Evolutionary conservation across 2,113 vertebrate genomes (phyloP).

Genomic region (Xiphophorus couchianus): DNA sequence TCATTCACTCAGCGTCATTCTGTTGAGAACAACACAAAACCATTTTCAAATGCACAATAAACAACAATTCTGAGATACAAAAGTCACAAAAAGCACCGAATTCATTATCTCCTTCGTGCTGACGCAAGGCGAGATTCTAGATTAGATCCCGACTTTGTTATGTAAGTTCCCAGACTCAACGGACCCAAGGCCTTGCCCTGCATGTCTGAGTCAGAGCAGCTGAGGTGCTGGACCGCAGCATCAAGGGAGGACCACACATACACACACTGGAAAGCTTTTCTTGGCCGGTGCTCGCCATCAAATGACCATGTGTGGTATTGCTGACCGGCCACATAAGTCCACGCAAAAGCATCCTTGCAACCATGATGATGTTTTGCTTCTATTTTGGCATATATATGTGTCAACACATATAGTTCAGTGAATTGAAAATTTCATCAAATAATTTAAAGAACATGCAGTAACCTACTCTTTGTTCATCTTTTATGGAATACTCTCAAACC

Average conservation of each 20-base stretch:
- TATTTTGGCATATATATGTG: not conserved
- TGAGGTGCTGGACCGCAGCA: slow-evolving; percentile 69
- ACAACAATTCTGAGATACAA: slow-evolving; percentile 46
- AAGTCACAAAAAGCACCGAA: slow-evolving; percentile 43
- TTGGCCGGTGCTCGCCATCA: slow-evolving; percentile 65
- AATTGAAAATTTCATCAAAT: not conserved
- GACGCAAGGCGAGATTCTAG: slow-evolving; percentile 43
- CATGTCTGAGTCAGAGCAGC: slow-evolving; percentile 62
- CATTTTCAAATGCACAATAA: slow-evolving; percentile 48
- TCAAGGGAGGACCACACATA: slow-evolving; percentile 70
- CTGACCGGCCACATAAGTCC: slow-evolving; percentile 40
- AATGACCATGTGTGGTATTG: slow-evolving; percentile 65
- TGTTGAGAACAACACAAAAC: slow-evolving; percentile 56
- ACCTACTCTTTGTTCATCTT: not conserved
- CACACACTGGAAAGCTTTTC: slow-evolving; percentile 60
- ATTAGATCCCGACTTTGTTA: slow-evolving; percentile 58
- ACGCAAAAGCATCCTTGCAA: slow-evolving; percentile 2
- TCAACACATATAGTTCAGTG: not conserved
- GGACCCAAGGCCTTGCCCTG: slow-evolving; percentile 25
- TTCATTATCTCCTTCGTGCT: slow-evolving; percentile 42
- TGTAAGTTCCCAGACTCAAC: slow-evolving; percentile 65
- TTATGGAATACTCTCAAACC: not conserved
- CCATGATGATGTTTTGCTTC: slow-evolving; percentile 19
- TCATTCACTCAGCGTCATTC: slow-evolving; percentile 44
- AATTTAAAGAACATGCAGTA: not conserved